These are phyloP conservation scores for Iguana delicatissima DNA, from an alignment of 2,797 vertebrate genomes.

Conservation along the genomic window DNA sequence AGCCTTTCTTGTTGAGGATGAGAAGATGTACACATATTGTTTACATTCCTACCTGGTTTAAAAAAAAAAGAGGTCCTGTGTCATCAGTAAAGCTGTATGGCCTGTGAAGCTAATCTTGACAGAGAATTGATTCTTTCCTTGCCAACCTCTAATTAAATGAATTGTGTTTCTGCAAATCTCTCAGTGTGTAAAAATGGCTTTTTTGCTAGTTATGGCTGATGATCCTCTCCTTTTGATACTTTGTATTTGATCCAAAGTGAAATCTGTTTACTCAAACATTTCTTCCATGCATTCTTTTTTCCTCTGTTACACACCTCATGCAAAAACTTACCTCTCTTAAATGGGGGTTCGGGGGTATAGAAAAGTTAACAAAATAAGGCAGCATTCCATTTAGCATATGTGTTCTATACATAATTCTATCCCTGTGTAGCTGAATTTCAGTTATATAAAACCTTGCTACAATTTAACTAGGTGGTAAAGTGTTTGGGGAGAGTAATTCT, in stretches of 20 bases:
- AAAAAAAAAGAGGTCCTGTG: no score
- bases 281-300: neutral
- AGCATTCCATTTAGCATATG: neutral
- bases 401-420: neutral
- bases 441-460: neutral
- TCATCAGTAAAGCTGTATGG: neutral
- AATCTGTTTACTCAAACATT: neutral
- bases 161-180: neutral
- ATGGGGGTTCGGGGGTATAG: neutral
- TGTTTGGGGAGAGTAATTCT: neutral
- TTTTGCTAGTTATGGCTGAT: neutral
- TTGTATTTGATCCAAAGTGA: neutral
- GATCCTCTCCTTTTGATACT: neutral
- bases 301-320: neutral
- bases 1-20: no score
- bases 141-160: neutral
- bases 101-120: neutral
- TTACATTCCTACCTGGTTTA: neutral
- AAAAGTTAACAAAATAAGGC: neutral
- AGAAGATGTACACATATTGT: no score
- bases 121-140: neutral
- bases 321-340: neutral
- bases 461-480: neutral
- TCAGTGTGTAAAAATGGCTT: neutral
- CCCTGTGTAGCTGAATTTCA: neutral